Conservation (phyloP, 2,113 vertebrate species). For the Aythya baeri region DNA sequence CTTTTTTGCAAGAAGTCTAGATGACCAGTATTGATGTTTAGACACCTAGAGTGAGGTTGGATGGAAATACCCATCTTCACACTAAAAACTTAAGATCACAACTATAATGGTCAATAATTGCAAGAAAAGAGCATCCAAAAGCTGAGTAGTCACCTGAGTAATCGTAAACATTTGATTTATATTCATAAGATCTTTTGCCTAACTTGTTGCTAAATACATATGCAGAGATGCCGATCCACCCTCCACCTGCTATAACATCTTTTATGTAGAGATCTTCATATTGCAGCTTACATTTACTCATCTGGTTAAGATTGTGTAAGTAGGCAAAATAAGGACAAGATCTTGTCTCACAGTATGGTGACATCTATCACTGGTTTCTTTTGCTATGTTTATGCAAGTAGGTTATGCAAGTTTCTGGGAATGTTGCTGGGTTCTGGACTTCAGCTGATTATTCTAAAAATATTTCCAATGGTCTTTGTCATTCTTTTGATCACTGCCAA, state of each 20-base stretch:
- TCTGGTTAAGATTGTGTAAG: not conserved
- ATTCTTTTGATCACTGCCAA: not conserved
- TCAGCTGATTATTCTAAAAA: not conserved
- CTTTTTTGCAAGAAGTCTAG: not conserved
- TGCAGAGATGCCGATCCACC: not conserved
- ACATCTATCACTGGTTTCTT: not conserved
- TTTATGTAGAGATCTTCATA: not conserved
- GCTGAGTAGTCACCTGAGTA: not conserved
- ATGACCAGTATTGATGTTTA: not conserved
- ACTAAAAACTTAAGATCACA: not conserved
- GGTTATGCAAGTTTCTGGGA: not conserved
- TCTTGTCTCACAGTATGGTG: not conserved
- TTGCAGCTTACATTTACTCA: not conserved
- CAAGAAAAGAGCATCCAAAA: not conserved
- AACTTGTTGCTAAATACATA: not conserved
- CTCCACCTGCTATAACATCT: not conserved
- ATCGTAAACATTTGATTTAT: not conserved
- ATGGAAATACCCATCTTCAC: not conserved
- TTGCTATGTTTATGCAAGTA: not conserved
- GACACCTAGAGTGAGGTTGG: not conserved
- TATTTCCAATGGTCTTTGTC: not conserved
- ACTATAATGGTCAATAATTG: not conserved
- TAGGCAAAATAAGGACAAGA: not conserved
- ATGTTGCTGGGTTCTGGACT: not conserved
- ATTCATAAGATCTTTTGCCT: not conserved